Conservation (phyloP, 2,888 invertebrate genomes). For the Caenorhabditis sinica region DNA sequence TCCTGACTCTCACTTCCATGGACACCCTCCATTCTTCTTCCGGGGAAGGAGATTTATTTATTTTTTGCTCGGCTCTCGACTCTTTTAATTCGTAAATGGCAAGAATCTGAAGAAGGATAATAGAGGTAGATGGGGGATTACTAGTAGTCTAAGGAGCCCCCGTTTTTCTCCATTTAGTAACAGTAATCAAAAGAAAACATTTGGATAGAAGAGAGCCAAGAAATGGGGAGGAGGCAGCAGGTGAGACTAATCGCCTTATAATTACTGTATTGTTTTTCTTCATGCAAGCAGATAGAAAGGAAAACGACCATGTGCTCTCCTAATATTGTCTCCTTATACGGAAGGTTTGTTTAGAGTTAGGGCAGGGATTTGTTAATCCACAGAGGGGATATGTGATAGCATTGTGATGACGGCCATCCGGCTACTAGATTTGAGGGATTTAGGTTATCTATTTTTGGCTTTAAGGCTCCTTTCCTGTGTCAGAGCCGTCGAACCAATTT, state of each 20-base stretch:
- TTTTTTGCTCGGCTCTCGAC: not conserved
- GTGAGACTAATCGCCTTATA: slow-evolving; percentile 64
- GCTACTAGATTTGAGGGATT: not conserved
- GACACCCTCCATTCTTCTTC: slow-evolving; percentile 4
- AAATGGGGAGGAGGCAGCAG: slow-evolving; percentile 40
- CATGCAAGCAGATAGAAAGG: not conserved
- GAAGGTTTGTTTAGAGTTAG: slow-evolving; percentile 20
- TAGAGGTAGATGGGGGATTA: slow-evolving; percentile 15
- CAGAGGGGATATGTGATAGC: slow-evolving; percentile 6
- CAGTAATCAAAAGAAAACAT: slow-evolving; percentile 61
- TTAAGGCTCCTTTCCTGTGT: too few relatives aligned
- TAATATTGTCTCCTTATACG: not conserved
- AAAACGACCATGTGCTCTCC: slow-evolving; percentile 8
- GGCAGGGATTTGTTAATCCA: slow-evolving; percentile 18
- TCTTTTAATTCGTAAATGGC: slow-evolving; percentile 22
- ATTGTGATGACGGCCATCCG: not conserved
- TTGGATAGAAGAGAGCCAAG: slow-evolving; percentile 9
- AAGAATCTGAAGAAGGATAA: not conserved
- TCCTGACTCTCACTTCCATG: slow-evolving; percentile 17
- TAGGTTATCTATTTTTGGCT: too few relatives aligned
- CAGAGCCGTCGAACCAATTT: too few relatives aligned
- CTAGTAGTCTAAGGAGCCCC: not conserved
- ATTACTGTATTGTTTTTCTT: slow-evolving; percentile 61
- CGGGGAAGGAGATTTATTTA: slow-evolving; percentile 18
- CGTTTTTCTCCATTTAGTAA: not conserved